These are phyloP conservation scores for Actenoides hombroni DNA, from an alignment of 2,113 vertebrate genomes.

Conservation along the genomic window DNA sequence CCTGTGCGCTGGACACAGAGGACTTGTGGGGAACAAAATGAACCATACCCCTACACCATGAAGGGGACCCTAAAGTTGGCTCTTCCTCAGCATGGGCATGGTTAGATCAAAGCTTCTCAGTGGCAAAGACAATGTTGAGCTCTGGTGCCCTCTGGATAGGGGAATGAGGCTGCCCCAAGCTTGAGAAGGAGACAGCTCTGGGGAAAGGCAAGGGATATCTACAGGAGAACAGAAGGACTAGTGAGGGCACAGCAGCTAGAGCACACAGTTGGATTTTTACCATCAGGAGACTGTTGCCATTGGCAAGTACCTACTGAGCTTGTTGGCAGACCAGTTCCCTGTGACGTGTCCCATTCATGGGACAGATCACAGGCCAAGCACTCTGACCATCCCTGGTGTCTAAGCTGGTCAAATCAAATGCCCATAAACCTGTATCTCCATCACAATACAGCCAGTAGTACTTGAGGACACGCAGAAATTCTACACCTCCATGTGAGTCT, in stretches of 20 bases:
- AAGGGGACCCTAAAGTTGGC: background rate
- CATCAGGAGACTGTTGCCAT: background rate
- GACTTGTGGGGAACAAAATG: background rate
- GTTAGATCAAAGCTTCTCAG: background rate
- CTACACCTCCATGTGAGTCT: background rate
- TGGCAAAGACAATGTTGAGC: background rate
- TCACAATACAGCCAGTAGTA: background rate
- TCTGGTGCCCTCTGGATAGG: background rate
- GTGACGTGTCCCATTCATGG: background rate
- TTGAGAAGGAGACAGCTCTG: background rate
- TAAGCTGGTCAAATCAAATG: background rate
- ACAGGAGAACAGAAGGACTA: background rate
- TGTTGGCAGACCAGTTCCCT: background rate
- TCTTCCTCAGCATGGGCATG: background rate
- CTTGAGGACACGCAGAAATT: background rate
- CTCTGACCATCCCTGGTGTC: background rate
- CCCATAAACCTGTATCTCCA: background rate
- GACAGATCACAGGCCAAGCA: background rate
- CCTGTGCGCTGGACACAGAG: background rate
- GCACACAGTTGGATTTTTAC: background rate
- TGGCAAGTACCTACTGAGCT: background rate
- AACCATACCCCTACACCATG: background rate
- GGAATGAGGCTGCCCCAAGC: rapidly evolving
- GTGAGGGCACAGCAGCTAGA: background rate
- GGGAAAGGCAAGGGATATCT: background rate